These are phyloP conservation scores for Homarus gammarus DNA, from an alignment of 2,888 invertebrate species.

Conservation along the genomic window DNA sequence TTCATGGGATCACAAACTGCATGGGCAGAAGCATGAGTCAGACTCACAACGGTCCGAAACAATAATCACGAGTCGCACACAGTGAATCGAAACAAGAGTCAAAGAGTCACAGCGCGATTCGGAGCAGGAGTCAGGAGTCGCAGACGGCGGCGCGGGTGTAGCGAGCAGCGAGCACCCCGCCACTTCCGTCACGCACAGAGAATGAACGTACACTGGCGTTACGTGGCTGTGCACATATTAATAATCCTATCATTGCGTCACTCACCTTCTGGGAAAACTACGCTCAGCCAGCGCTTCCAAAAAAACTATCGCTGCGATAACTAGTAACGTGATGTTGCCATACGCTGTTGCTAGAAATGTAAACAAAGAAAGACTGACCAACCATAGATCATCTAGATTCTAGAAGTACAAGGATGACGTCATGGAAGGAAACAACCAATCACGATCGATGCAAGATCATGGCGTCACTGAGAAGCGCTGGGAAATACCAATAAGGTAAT, in stretches of 20 bases:
- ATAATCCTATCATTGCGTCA: constrained; percentile 68
- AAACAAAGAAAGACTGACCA: no score
- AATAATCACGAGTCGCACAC: no score
- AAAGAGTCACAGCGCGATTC: no score
- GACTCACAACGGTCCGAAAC: no score
- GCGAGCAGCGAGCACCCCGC: neutral
- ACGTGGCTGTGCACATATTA: constrained; percentile 57
- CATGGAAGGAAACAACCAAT: neutral
- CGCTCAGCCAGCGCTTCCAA: constrained; percentile 15
- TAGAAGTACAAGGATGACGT: constrained; percentile 17
- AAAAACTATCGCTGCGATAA: constrained; percentile 30
- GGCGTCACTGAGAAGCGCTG: neutral
- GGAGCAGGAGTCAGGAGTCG: no score
- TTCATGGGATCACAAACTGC: no score
- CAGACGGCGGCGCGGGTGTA: neutral
- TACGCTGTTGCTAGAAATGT: no score
- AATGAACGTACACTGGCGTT: constrained; percentile 51
- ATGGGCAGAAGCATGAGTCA: no score
- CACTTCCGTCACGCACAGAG: constrained; percentile 38
- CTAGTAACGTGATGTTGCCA: neutral
- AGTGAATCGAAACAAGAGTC: no score
- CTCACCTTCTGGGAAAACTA: constrained; percentile 50
- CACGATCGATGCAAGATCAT: neutral
- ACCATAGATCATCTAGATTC: neutral
- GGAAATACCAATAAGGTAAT: constrained; percentile 18